Evolutionary conservation across 2,888 invertebrate species (phyloP).

Genomic region (Eudemis profundana): DNA sequence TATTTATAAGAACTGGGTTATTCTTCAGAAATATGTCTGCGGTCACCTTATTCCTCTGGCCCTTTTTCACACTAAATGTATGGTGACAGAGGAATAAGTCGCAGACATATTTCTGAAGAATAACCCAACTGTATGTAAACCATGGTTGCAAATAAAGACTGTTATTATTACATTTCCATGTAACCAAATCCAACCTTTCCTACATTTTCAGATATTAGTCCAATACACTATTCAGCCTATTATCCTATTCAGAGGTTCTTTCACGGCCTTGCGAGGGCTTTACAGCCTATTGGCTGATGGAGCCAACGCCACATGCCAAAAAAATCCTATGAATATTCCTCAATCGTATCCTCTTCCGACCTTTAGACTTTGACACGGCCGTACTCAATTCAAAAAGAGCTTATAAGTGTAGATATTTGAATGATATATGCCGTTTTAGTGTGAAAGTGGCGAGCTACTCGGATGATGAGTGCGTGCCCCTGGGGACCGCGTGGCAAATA

Average conservation of each 20-base stretch:
- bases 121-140: too few relatives aligned
- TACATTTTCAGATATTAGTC: not conserved
- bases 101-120: too few relatives aligned
- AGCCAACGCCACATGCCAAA: not conserved
- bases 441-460: not conserved
- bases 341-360: not conserved
- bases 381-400: not conserved
- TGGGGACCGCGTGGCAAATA: not conserved
- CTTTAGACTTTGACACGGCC: not conserved
- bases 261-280: not conserved
- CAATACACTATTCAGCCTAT: not conserved
- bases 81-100: too few relatives aligned
- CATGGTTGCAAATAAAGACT: too few relatives aligned
- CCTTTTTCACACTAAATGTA: too few relatives aligned
- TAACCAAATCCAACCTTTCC: not conserved
- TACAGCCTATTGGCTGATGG: not conserved
- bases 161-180: too few relatives aligned
- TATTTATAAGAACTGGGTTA: too few relatives aligned
- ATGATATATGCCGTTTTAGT: not conserved
- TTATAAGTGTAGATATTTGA: not conserved
- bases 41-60: too few relatives aligned
- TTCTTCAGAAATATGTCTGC: too few relatives aligned
- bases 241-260: not conserved
- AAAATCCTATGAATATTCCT: not conserved
- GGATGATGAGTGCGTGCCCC: not conserved